These are phyloP conservation scores for Capreolus pygargus DNA, from an alignment of 2,113 vertebrate species.

Conservation along the genomic window DNA sequence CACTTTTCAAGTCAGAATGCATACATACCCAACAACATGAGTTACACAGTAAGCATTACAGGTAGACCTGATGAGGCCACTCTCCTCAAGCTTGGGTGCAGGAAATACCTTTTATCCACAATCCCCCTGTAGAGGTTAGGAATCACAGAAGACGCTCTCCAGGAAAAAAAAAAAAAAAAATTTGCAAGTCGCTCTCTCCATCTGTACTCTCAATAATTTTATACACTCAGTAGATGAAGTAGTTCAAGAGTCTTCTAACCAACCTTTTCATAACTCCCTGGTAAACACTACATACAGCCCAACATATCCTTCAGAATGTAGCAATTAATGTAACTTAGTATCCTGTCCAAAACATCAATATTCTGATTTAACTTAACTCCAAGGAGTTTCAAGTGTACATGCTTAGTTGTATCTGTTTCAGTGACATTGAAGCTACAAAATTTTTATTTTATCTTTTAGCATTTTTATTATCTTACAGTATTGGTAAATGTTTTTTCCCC, in stretches of 20 bases:
- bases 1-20: neutral
- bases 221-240: neutral
- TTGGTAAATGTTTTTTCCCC: neutral
- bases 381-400: neutral
- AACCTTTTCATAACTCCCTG: neutral
- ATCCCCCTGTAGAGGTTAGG: neutral
- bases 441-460: neutral
- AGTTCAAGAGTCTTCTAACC: neutral
- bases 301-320: neutral
- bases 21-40: neutral
- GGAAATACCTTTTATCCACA: neutral
- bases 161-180: neutral
- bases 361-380: neutral
- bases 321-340: neutral
- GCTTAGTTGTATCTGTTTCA: neutral
- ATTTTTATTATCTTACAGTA: neutral
- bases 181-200: neutral
- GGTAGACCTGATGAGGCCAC: neutral
- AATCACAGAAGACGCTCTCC: neutral
- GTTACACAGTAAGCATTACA: neutral
- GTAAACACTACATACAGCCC: neutral
- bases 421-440: neutral
- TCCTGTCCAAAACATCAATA: slow-evolving; percentile 7
- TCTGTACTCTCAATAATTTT: neutral
- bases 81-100: neutral